Conservation (phyloP, 2,888 invertebrate species). For the Himalopsyche kuldschensis region DNA sequence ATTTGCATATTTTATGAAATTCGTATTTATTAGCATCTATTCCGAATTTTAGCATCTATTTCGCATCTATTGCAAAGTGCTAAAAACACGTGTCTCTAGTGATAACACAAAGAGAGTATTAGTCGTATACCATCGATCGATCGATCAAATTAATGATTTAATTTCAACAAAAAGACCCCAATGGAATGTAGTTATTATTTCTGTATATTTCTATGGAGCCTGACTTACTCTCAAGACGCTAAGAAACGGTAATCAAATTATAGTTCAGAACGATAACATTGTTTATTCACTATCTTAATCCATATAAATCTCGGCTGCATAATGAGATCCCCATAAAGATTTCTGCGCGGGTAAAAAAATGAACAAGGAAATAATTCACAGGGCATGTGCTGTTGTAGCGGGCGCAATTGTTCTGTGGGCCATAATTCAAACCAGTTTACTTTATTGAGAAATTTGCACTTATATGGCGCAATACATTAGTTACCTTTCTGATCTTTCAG, state of each 20-base stretch:
- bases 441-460: neutral
- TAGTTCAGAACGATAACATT: neutral
- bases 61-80: too few relatives aligned
- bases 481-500: neutral
- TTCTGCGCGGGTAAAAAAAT: neutral
- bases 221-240: too few relatives aligned
- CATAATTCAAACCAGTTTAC: neutral
- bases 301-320: neutral
- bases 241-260: neutral
- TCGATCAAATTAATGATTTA: too few relatives aligned
- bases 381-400: neutral
- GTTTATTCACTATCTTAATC: neutral
- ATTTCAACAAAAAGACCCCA: too few relatives aligned
- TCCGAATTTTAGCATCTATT: too few relatives aligned
- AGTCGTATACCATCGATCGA: too few relatives aligned
- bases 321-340: neutral
- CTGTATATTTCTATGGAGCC: too few relatives aligned
- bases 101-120: too few relatives aligned
- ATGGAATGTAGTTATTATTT: too few relatives aligned
- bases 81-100: too few relatives aligned
- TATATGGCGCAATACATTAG: neutral
- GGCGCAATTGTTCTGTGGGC: neutral
- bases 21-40: too few relatives aligned
- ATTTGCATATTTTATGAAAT: too few relatives aligned
- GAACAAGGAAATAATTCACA: neutral